phyloP scores from a whole-genome alignment of 2,888 invertebrate species.

The Melinaea menophilus region DNA sequence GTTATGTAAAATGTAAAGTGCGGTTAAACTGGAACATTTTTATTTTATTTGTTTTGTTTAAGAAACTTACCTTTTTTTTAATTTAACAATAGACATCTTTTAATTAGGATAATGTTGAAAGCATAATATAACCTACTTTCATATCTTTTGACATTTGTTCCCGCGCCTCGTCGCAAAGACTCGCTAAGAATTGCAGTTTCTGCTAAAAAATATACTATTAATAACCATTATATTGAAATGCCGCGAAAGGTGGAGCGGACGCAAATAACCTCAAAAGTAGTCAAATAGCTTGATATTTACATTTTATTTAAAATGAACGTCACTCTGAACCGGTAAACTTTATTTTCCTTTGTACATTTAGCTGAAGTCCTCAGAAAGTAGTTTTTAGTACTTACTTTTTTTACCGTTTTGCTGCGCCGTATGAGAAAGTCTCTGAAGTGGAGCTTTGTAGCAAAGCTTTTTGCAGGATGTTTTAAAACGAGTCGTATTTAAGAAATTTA shows the following conservation, averaged over 20 bases:
- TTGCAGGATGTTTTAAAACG: constrained; percentile 4
- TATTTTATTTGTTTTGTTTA: neutral
- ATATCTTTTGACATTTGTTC: neutral
- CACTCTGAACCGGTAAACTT: neutral
- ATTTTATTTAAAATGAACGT: constrained; percentile 2
- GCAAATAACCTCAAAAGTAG: neutral
- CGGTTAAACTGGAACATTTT: neutral
- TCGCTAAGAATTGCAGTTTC: too few species aligned
- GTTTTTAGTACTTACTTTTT: constrained; percentile 1
- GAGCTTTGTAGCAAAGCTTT: constrained; percentile 6
- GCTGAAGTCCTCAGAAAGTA: constrained; percentile 5
- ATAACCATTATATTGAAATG: too few species aligned
- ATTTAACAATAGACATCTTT: neutral
- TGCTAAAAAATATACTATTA: too few species aligned
- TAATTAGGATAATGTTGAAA: neutral
- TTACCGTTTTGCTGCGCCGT: neutral
- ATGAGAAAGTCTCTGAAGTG: constrained; percentile 1
- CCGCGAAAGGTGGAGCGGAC: too few species aligned
- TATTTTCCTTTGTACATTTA: constrained; percentile 4
- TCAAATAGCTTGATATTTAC: neutral
- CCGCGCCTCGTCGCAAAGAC: neutral
- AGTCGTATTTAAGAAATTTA: constrained; percentile 2
- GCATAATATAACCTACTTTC: constrained; percentile 1
- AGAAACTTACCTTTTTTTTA: neutral
- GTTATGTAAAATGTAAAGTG: too few species aligned